Evolutionary conservation across 2,113 vertebrate species (phyloP).

Genomic region (Phrynocephalus versicolor): DNA sequence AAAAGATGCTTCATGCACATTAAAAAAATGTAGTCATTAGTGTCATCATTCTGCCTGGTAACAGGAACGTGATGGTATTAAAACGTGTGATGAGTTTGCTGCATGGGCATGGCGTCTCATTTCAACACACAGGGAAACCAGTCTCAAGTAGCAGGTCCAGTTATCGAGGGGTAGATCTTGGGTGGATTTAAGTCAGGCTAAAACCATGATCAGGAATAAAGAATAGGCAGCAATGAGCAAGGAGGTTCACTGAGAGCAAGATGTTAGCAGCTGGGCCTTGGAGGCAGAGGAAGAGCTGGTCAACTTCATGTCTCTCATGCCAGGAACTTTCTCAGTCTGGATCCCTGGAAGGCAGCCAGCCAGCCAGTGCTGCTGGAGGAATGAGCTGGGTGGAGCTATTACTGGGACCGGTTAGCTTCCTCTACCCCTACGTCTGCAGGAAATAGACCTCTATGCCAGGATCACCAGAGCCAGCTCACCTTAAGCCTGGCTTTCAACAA

Average conservation of each 20-base stretch:
- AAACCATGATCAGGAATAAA: neutral
- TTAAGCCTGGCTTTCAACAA: neutral
- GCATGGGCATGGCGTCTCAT: conserved; percentile 43
- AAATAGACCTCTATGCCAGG: neutral
- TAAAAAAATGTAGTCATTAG: conserved; percentile 65
- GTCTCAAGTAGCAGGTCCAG: conserved; percentile 1
- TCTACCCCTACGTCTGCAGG: neutral
- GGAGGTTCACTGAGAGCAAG: neutral
- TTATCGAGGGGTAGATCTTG: neutral
- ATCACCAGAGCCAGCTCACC: neutral
- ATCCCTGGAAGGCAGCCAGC: neutral
- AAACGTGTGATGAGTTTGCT: conserved; percentile 36
- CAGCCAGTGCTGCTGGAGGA: too few relatives aligned
- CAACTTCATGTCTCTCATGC: neutral
- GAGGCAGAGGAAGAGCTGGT: neutral
- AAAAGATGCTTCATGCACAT: conserved; percentile 64
- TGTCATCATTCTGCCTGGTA: conserved; percentile 65
- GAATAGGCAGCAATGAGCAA: neutral
- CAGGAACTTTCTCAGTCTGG: neutral
- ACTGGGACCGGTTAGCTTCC: neutral
- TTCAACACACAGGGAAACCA: conserved; percentile 43
- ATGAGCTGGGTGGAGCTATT: neutral
- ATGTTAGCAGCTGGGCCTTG: neutral
- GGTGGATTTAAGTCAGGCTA: neutral
- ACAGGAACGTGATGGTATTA: conserved; percentile 52